A percentile compares a stretch with the other conserved stretches of the same genome.
Conservation (phyloP, 2,888 invertebrate species). For the Pandemis cinnamomeana region DNA sequence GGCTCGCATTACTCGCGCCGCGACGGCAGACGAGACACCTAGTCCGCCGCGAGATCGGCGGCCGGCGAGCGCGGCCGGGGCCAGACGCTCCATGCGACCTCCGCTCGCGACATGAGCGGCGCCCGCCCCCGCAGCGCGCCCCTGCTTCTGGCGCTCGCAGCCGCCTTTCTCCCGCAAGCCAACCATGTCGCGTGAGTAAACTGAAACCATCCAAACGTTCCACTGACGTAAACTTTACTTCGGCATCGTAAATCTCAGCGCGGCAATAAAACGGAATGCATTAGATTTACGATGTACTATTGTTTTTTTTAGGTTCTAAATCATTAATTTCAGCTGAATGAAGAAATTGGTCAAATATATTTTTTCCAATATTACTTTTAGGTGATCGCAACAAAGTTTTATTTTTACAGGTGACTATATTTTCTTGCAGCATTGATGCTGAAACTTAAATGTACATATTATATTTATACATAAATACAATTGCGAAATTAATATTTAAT, state of each 20-base stretch:
- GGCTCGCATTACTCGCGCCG: slow-evolving; percentile 54
- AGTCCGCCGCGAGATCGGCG: slow-evolving; percentile 70
- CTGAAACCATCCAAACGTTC: slow-evolving; percentile 31
- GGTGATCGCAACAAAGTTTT: background rate
- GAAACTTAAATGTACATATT: background rate
- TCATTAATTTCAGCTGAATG: background rate
- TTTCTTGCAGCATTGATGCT: background rate
- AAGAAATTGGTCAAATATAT: background rate
- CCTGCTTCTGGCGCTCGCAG: slow-evolving; percentile 85
- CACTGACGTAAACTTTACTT: slow-evolving; percentile 31
- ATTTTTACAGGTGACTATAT: background rate
- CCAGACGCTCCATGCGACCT: slow-evolving; percentile 74
- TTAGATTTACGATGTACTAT: slow-evolving; percentile 54
- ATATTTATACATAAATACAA: background rate
- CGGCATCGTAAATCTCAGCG: slow-evolving; percentile 55
- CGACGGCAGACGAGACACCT: slow-evolving; percentile 65
- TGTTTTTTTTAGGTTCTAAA: slow-evolving; percentile 35
- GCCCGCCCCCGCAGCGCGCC: slow-evolving; percentile 86
- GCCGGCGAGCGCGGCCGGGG: slow-evolving; percentile 56
- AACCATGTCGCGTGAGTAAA: slow-evolving; percentile 87
- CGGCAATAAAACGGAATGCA: slow-evolving; percentile 55
- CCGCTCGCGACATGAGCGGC: slow-evolving; percentile 77
- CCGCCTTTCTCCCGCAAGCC: slow-evolving; percentile 84
- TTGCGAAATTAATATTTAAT: background rate
- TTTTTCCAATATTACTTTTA: background rate